These are phyloP conservation scores for Calephelis virginiensis DNA, from an alignment of 1,140 invertebrate genomes.

Conservation along the genomic window DNA sequence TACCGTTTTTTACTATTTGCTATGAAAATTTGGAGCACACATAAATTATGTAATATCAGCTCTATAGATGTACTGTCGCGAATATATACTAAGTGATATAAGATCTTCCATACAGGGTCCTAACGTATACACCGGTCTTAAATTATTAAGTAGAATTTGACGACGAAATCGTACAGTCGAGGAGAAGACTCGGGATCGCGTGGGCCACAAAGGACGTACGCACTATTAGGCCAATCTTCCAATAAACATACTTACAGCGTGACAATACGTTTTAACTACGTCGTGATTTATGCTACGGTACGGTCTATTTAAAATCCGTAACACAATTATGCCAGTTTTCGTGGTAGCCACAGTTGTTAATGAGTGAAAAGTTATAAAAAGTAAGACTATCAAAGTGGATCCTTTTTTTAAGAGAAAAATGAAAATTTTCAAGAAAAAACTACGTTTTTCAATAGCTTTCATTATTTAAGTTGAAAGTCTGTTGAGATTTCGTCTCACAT, in stretches of 20 bases:
- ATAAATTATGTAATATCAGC: constrained; percentile 30
- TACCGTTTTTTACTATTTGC: too few species aligned
- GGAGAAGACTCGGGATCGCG: constrained; percentile 44
- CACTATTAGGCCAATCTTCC: constrained; percentile 67
- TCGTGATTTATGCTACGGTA: constrained; percentile 18
- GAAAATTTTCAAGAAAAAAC: constrained; percentile 74
- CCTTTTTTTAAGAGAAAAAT: constrained; percentile 71
- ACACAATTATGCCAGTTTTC: constrained; percentile 45
- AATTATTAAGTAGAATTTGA: constrained; percentile 74
- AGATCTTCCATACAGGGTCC: constrained; percentile 48
- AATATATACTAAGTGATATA: constrained; percentile 50
- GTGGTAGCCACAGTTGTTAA: constrained; percentile 25
- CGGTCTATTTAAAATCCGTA: constrained; percentile 54
- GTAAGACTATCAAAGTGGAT: constrained; percentile 56
- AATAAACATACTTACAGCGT: constrained; percentile 62
- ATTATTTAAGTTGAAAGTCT: constrained; percentile 18
- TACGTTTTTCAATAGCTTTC: constrained; percentile 68
- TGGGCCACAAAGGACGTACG: constrained; percentile 51
- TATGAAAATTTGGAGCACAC: too few species aligned
- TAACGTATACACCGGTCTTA: constrained; percentile 59
- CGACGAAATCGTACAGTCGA: constrained; percentile 55
- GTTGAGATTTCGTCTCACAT: constrained; percentile 40
- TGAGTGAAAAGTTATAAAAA: constrained; percentile 21
- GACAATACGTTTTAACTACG: constrained; percentile 33
- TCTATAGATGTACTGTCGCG: constrained; percentile 45